Base-by-base conservation (phyloP, 2,113 vertebrate species). In the Scomber japonicus region DNA sequence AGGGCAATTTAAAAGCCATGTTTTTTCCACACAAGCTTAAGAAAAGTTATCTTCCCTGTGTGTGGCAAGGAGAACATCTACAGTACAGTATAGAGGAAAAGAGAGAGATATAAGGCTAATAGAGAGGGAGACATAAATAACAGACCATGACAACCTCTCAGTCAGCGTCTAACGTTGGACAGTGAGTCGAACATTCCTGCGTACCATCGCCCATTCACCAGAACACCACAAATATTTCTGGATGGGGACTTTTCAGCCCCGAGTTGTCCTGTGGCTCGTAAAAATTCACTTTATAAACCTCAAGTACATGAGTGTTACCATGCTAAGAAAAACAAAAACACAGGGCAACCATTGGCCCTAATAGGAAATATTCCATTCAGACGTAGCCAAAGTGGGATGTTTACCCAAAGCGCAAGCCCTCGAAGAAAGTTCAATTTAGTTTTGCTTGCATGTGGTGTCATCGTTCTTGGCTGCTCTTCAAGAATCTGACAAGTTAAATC, bases 151-250 rank as follows among this genome's bases (percentile, higher is more conserved):
- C 46, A 79, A 63, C 50, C 71, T 70, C 44, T 73, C 79, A 61
- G 71, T 76, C 63, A 51, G 54, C 30, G 7, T 81, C 65, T 76
- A 35, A 30, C 54, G 80, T 56, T 19, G 27, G 46, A 67, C 46
- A 75, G 80, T 63, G 48, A 71, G 55, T 81, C 44, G 63, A 75
- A 50, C 40, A 70, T 83, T 88, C 45, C 78, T 71, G 45, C 4
- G 51, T 71, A 56, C 56, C 81, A 70, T 80, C 57, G n/a, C 56
- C 54, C 65, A 82, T 77, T 84, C 75, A 84, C 71, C 64, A 87
- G 75, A 77, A 84, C 67, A 81, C 85, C 87, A 88, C 83, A 91
- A 70, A 86, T 88, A 90, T 93, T 84, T 88, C 57, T 83, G 80
- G 78, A 85, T 65, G 74, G 78, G 30, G 75, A 81, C 67, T 83